Base-by-base conservation (phyloP, 2,888 invertebrate genomes). In the Catocala fraxini region DNA sequence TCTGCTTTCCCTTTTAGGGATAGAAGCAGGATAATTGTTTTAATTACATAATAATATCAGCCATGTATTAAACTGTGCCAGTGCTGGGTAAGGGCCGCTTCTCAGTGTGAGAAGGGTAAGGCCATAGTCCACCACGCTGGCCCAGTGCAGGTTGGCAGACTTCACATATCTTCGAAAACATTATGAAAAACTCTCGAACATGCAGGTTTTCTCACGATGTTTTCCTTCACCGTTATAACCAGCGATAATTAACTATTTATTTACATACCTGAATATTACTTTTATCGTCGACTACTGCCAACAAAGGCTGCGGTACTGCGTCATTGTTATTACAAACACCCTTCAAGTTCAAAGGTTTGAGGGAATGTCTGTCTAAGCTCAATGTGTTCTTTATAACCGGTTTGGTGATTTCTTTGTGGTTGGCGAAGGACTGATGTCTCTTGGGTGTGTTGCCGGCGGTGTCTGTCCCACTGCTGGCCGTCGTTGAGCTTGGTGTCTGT, bases 261-360 rank as follows among this genome's bases (percentile, higher is more conserved):
- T 5, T 34, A 52, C 51, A 47, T 70, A 94, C 94, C 91, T 94
- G 94, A 76, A 94, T 92, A 84, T 90, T 90, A 77, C 92, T 91
- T 65, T 87, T 91, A 69, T 93, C 93, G 69, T 94, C 94, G 6
- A 94, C 87, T 3, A 94, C 91, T 45, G 93, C 94, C 62, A 94
- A 65, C 48, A 94, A 68, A n/a, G 94, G 94, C 34, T 90, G 91
- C 1, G 81, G 45, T 0, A 72, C 71, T 7, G 80, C 69, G n/a
- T 91, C 90, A n/a, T 75, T 82, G 46, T 85, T 86, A 68, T 89
- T 92, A 57, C 89, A 89, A 39, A 92, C 89, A 0, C 94, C 94
- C 47, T 91, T 92, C 75, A 94, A 75, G 64, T 92, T 93, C 9
- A 94, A 75, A 2, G 93, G 93, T 48, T 92, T 92, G 2, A 94